Percentiles rank a stretch among this genome's conserved stretches.
These are phyloP conservation scores for Rana temporaria DNA, from an alignment of 2,113 vertebrate genomes.

Conservation along the genomic window DNA sequence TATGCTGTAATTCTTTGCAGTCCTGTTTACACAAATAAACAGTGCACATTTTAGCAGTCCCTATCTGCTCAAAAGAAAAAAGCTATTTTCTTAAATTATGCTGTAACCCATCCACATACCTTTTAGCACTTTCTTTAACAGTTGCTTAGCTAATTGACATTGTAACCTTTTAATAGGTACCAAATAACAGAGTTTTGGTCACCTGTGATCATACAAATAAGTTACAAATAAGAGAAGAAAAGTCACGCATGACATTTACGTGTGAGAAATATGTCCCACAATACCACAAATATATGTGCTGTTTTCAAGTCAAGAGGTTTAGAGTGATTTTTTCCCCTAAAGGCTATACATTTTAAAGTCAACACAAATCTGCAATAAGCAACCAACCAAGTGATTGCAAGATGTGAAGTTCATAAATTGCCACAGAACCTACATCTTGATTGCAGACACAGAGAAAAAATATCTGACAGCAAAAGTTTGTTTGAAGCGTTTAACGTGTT, in stretches of 20 bases:
- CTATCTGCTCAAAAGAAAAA: not conserved
- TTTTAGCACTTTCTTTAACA: constrained; percentile 46
- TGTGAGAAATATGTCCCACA: constrained; percentile 30
- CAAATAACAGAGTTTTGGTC: constrained; percentile 41
- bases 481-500: not conserved
- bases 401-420: constrained; percentile 14
- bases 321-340: not conserved
- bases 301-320: constrained; percentile 27
- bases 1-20: constrained; percentile 35
- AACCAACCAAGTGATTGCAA: constrained; percentile 46
- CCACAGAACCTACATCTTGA: constrained; percentile 19
- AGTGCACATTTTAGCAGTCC: constrained; percentile 28
- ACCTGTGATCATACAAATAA: constrained; percentile 47
- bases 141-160: constrained; percentile 31
- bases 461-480: not conserved
- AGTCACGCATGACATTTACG: constrained; percentile 37
- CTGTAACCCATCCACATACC: constrained; percentile 40
- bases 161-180: constrained; percentile 13
- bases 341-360: constrained; percentile 36
- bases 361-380: constrained; percentile 22
- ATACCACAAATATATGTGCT: constrained; percentile 21
- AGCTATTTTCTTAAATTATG: constrained; percentile 14
- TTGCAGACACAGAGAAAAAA: constrained; percentile 4
- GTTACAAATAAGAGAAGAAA: constrained; percentile 34
- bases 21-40: constrained; percentile 49